Base-by-base conservation (phyloP, 2,888 invertebrate genomes). In the Watsonalla cultraria region DNA sequence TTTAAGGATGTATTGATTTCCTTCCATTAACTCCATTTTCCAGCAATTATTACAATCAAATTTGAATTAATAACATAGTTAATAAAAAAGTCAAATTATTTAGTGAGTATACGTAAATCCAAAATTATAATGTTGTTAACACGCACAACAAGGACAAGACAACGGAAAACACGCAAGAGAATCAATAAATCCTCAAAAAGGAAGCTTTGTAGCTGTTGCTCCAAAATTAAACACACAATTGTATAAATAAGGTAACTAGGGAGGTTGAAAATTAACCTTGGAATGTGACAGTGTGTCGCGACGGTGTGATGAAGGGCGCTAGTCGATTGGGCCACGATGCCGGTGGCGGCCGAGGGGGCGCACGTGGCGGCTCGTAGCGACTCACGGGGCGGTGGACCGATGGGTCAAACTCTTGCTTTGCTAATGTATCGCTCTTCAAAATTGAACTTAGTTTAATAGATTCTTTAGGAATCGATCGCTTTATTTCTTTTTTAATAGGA, bases 331-430 rank as follows among this genome's bases (percentile, higher is more conserved):
- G 82, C 89, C 88, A 81, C 65, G 82, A 66, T 58, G 90, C 82
- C 14, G 87, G 85, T 62, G 91, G 90, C 11, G 92, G 91, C 47
- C 92, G 89, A 39, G 92, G 90, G 24, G 92, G 91, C 42, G 92
- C 88, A 13, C 92, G 92, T 13, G 93, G 91, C 1, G 95, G 96
- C 76, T 95, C 95, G 80, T 96, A 96, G 56, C 96, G 93, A 70
- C 93, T 94, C 64, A 93, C 93, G 35, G 96, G 96, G 51, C 94
- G 92, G 82, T 96, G 96, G 46, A 93, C 93, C 61, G 92, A 92
- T 7, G 96, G 95, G 84, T 96, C 95, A 78, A 94, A 96, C 53
- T 92, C 92, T 84, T 95, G 94, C 78, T 92, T 91, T 54, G 92
- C 92, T 68, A 94, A 93, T 45, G 92, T 83, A 56, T 90, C 89